Conservation (phyloP, 2,113 vertebrate species). For the Dolichallabes microphthalmus region DNA sequence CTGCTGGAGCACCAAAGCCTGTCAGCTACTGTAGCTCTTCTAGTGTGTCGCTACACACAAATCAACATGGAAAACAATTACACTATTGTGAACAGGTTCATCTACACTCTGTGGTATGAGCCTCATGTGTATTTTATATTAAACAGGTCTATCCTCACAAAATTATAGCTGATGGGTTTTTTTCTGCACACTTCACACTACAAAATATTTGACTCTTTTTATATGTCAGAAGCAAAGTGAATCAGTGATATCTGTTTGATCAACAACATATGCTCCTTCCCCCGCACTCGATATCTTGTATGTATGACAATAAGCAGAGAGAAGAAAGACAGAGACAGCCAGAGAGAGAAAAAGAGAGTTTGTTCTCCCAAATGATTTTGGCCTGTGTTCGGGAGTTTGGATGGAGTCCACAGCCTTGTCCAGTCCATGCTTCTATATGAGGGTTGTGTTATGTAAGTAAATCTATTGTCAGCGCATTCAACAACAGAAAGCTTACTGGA, state of each 20-base stretch:
- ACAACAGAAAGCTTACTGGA: constrained; percentile 39
- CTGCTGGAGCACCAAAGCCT: constrained; percentile 65
- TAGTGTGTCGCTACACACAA: constrained; percentile 58
- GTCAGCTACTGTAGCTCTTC: constrained; percentile 61
- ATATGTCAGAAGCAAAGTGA: constrained; percentile 55
- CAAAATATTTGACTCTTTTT: constrained; percentile 64
- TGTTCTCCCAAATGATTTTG: constrained; percentile 71
- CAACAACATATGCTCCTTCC: constrained; percentile 68
- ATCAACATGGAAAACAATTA: constrained; percentile 59
- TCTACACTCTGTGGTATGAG: constrained; percentile 23
- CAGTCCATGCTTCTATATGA: constrained; percentile 68
- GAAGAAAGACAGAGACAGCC: constrained; percentile 19
- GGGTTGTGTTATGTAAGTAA: constrained; percentile 73
- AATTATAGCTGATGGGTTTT: not conserved
- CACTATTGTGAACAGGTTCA: constrained; percentile 49
- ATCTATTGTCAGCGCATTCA: constrained; percentile 69
- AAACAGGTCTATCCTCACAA: constrained; percentile 26
- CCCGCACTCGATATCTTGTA: constrained; percentile 67
- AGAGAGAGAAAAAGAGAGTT: constrained; percentile 58
- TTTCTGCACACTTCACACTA: constrained; percentile 53
- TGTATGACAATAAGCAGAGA: constrained; percentile 66
- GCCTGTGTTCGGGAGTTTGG: constrained; percentile 63
- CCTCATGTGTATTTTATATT: constrained; percentile 24
- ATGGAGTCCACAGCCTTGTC: constrained; percentile 60
- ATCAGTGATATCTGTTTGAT: constrained; percentile 66